Conservation (phyloP, 2,797 vertebrate species). For the Clarias pachynema region DNA sequence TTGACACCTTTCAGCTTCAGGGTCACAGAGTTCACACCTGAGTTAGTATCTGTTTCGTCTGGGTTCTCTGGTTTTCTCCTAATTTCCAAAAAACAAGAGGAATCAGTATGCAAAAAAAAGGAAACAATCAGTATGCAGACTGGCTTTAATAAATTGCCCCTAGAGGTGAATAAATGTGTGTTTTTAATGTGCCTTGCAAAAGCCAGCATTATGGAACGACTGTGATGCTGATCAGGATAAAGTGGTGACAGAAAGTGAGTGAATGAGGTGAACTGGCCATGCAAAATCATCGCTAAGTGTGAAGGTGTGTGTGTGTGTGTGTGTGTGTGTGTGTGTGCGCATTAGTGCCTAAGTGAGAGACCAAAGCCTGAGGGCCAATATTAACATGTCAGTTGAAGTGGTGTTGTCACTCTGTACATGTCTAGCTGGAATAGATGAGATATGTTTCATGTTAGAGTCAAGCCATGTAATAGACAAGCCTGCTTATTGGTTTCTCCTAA, state of each 20-base stretch:
- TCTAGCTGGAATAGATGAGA: conserved; percentile 5
- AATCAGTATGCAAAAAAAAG: background rate
- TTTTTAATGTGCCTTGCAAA: background rate
- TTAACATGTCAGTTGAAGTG: background rate
- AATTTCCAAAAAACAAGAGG: background rate
- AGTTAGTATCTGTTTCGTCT: background rate
- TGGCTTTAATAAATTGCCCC: background rate
- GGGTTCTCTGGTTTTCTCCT: background rate
- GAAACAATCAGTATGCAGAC: background rate
- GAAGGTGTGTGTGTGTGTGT: background rate
- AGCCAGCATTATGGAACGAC: background rate
- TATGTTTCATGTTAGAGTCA: background rate
- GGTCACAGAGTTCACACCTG: background rate
- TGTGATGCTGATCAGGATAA: background rate
- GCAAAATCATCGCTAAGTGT: background rate
- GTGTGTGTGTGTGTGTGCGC: background rate
- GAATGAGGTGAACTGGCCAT: background rate
- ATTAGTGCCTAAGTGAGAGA: background rate
- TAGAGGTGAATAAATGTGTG: background rate
- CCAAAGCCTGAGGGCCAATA: background rate
- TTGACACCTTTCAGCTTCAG: background rate
- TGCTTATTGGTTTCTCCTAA: background rate
- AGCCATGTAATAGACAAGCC: background rate
- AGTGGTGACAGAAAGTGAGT: background rate
- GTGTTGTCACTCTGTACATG: background rate